phyloP scores from a whole-genome alignment of 2,797 vertebrate species.

The Muscicapa striata region DNA sequence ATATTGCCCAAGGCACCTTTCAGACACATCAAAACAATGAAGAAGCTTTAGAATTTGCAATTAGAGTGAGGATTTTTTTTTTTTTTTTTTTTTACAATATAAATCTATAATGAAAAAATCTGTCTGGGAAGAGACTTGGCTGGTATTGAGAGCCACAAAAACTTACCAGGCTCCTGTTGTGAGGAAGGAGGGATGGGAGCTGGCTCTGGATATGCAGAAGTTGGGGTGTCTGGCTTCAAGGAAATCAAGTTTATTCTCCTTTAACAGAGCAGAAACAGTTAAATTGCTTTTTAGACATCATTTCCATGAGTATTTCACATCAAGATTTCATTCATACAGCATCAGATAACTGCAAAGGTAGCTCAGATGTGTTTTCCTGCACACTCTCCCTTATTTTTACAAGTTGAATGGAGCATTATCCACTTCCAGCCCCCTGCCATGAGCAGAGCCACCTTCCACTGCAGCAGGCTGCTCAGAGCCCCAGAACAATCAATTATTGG shows the following conservation, averaged over 20 bases:
- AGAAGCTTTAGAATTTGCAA: neutral
- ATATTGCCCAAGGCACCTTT: neutral
- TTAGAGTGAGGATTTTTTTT: neutral
- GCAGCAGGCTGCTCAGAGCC: neutral
- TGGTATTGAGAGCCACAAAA: neutral
- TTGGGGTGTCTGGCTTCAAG: conserved; percentile 72
- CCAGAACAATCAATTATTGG: neutral
- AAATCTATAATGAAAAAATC: neutral
- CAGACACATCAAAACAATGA: neutral
- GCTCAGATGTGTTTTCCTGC: neutral
- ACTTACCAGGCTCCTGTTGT: conserved; percentile 86
- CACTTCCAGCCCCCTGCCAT: neutral
- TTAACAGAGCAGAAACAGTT: conserved; percentile 16
- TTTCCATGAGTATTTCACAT: neutral
- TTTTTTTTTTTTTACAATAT: neutral
- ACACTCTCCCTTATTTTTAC: neutral
- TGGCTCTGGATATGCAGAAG: neutral
- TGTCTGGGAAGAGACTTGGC: neutral
- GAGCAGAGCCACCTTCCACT: neutral
- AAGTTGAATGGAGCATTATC: neutral
- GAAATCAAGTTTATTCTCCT: conserved; percentile 91
- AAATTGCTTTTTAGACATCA: neutral
- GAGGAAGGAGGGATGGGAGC: conserved; percentile 68
- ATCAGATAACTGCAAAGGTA: neutral
- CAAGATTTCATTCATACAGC: neutral